Evolutionary conservation across 1,140 invertebrate species (phyloP), one percentile per base, ranked within the genome.

Genomic region (Palaemon carinicauda): DNA sequence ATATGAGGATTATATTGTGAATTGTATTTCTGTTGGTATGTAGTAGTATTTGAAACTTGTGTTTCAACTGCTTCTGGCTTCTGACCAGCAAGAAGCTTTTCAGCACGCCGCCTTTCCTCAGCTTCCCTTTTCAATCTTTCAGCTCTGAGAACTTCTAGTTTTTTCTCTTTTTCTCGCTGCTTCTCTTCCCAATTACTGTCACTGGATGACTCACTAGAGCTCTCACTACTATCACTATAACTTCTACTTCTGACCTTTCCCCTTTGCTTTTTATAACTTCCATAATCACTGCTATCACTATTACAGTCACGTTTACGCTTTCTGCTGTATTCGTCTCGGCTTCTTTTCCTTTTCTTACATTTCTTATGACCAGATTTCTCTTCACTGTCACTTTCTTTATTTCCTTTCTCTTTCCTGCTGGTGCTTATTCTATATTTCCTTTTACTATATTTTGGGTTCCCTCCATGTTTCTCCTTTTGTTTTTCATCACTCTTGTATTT

Each of bases 1-100:
- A 97, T 91, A 92, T 96, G 94, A 75, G 97, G 97, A 92, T 97
- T 98, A 91, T 96, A 98, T 92, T 98, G 97, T 10, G 96, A 97
- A 93, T 97, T 97, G 91, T 98, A 98, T 92, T 95, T 96, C 90
- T 95, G 94, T 90, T 93, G 93, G n/a, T 87, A 53, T 15, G 80
- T 33, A 24, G 53, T 24, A 27, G 65, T 69, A 73, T 53, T 80
- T 50, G 27, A 17, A 21, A 73, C 69, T 10, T 74, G 51, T 7
- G n/a, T 31, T 21, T 78, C 73, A 69, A 78, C 85, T 29, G 89
- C 78, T 17, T 89, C 82, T 24, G 88, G 80, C 87, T 87, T 93
- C 91, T n/a, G 94, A 94, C 90, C 92, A 92, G 93, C 94, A 54
- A 98, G 91, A 33, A 98, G 92, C 83, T 92, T 91, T 90, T 96